These are phyloP conservation scores for Halocynthia roretzi DNA, from an alignment of 23 tunicate genomes.

Conservation along the genomic window DNA sequence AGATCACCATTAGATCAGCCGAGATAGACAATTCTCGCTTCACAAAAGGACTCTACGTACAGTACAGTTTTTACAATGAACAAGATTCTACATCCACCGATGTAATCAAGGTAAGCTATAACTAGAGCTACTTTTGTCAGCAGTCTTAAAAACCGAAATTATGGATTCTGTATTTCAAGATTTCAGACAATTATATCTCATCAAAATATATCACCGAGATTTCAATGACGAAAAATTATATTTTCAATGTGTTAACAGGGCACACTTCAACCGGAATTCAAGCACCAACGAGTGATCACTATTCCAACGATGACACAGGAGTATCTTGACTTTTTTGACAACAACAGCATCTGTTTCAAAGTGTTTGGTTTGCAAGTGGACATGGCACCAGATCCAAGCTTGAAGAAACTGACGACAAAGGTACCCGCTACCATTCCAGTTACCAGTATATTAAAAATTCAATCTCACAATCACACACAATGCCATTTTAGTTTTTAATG, in stretches of 20 bases:
- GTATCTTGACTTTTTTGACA: slow-evolving; percentile 75
- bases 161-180: not conserved
- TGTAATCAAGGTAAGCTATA: slow-evolving; percentile 47
- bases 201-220: not conserved
- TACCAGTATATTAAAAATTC: not conserved
- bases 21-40: slow-evolving; percentile 83
- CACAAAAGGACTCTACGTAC: slow-evolving; percentile 80
- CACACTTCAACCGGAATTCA: slow-evolving; percentile 75
- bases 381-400: slow-evolving; percentile 54
- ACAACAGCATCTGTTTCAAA: slow-evolving; percentile 66
- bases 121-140: not conserved
- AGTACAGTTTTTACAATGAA: slow-evolving; percentile 62
- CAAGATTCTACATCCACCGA: slow-evolving; percentile 37
- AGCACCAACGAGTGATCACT: slow-evolving; percentile 59
- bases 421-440: slow-evolving; percentile 13
- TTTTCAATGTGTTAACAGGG: slow-evolving; percentile 28
- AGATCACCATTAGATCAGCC: slow-evolving; percentile 20
- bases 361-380: slow-evolving; percentile 60
- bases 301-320: slow-evolving; percentile 68
- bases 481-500: not conserved
- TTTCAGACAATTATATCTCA: not conserved
- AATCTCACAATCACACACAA: not conserved
- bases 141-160: too few species aligned
- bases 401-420: slow-evolving; percentile 86
- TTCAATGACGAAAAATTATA: not conserved